Conservation (phyloP, 1,140 invertebrate genomes). For the Yoshiicerus persimilis region DNA sequence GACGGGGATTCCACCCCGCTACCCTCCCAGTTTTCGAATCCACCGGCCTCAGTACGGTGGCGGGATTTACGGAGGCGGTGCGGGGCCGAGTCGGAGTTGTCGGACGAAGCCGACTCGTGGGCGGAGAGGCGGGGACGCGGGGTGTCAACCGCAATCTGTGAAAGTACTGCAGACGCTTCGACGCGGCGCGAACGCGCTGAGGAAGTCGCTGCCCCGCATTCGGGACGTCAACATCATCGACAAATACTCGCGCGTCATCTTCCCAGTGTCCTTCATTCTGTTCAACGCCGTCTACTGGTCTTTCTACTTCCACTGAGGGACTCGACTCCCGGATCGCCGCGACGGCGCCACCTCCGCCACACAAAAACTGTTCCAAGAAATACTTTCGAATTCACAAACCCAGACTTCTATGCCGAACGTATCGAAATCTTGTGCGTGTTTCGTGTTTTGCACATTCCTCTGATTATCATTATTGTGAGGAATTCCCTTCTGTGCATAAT, state of each 20-base stretch:
- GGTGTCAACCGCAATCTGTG: slow-evolving; percentile 58
- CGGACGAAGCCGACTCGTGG: not conserved
- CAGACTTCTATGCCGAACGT: too few species aligned
- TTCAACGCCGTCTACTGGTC: slow-evolving; percentile 95
- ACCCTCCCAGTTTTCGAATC: slow-evolving; percentile 78
- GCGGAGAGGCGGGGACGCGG: not conserved
- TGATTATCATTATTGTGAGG: too few species aligned
- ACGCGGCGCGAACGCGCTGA: slow-evolving; percentile 73
- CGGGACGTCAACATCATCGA: slow-evolving; percentile 97
- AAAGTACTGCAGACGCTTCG: slow-evolving; percentile 75
- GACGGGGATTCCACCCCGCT: slow-evolving; percentile 61
- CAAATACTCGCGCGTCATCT: slow-evolving; percentile 91
- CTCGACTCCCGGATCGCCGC: not conserved
- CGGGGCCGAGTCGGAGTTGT: not conserved
- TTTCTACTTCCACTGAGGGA: slow-evolving; percentile 73
- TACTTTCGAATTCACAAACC: too few species aligned
- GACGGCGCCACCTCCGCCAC: not conserved
- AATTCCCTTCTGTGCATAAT: not conserved
- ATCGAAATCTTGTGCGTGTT: too few species aligned
- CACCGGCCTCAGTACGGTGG: slow-evolving; percentile 57
- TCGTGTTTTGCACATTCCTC: too few species aligned
- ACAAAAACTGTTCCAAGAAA: too few species aligned
- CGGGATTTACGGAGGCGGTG: slow-evolving; percentile 55
- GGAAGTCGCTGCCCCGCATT: slow-evolving; percentile 85
- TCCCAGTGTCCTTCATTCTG: slow-evolving; percentile 90